Evolutionary conservation across 2,888 invertebrate species (phyloP), one percentile per base, ranked within the genome.

Genomic region (Tachina lurida): DNA sequence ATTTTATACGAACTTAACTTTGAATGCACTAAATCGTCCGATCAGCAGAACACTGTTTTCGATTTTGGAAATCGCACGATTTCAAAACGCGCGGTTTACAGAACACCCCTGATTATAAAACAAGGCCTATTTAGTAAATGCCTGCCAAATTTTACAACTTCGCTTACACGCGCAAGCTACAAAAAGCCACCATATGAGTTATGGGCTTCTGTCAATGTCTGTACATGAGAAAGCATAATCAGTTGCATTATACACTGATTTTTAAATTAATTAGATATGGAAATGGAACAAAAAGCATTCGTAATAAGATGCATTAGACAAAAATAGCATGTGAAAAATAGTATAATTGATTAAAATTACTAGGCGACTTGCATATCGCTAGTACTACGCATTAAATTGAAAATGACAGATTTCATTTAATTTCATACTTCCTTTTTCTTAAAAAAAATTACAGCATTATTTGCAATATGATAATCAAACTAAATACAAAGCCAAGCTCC

Each of bases 201-300:
- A 19, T 47, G 13, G 22, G n/a, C 1, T 71, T 56, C 22, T 71
- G 15, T 41, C 10, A 70, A 13, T 56, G 45, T 43, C n/a, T 31
- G 3, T 58, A n/a, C 10, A 47, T 10, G 39, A 62, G 15, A 41
- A 15, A 70, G 43, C 45, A n/a, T 47, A 70, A 76, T 65, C 63
- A 63, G 75, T 62, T 49, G 19, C 47, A 71, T 76, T 45, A 58
- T n/a, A 39, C 3, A 52, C 0, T 56, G 13, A 39, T 67, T 39
- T 31, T 58, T 10, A 47, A 67, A 58, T 71, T 70, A 63, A 82
- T 71, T 68, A 58, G 22, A 63, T 31, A 63, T 19, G 47, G 49
- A 49, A 67, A 65, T 52, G 0, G 47, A 10, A 22, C 31, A 67
- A 31, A 31, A 31, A 1, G 31, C 22, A 31, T 31, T 31, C 31